These are phyloP conservation scores for Corythaeola cristata DNA, from an alignment of 2,113 vertebrate species.

Conservation along the genomic window DNA sequence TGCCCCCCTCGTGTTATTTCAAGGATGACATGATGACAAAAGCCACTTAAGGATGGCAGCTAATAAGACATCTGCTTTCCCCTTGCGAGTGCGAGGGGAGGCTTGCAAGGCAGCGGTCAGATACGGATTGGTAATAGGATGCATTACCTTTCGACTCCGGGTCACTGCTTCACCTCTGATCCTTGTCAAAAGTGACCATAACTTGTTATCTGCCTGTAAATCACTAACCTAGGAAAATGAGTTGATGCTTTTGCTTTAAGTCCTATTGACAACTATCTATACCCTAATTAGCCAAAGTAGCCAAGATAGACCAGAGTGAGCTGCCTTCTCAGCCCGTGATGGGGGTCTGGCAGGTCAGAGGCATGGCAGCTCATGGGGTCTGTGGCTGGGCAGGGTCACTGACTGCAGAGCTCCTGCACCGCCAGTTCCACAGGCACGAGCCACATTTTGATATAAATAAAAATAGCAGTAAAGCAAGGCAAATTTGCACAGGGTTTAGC, in stretches of 20 bases:
- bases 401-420: neutral
- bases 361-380: neutral
- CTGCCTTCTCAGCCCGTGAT: neutral
- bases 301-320: neutral
- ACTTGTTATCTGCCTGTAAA: neutral
- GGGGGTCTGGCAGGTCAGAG: neutral
- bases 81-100: accelerated
- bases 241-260: neutral
- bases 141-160: neutral
- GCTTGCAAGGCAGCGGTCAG: neutral
- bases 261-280: neutral
- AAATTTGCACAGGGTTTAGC: neutral
- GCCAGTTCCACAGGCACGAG: neutral
- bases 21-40: slow-evolving; percentile 24
- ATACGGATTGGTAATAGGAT: neutral
- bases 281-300: neutral
- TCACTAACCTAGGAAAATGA: neutral
- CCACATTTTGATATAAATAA: neutral
- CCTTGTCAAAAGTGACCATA: neutral
- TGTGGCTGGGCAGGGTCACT: neutral
- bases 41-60: slow-evolving; percentile 36
- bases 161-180: slow-evolving; percentile 31
- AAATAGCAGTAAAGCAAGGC: neutral
- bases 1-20: neutral
- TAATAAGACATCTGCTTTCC: slow-evolving; percentile 49